phyloP scores from a whole-genome alignment of 2,113 vertebrate genomes.

The Ellobius talpinus region DNA sequence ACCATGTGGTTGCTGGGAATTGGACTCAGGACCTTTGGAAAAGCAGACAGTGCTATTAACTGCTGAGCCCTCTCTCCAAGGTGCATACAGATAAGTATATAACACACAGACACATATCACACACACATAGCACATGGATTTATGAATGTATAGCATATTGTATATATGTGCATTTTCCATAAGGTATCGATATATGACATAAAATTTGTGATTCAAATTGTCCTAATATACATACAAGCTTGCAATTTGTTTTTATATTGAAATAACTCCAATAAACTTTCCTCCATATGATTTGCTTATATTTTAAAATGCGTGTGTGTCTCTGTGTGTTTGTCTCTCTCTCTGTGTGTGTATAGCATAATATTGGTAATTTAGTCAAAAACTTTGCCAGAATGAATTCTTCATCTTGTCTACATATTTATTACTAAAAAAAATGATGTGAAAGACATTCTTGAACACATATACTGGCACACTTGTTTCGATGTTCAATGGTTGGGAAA shows the following conservation, averaged over 20 bases:
- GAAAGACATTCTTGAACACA: neutral
- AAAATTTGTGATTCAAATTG: neutral
- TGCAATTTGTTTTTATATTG: neutral
- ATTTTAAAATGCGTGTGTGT: neutral
- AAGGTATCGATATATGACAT: neutral
- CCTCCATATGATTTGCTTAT: neutral
- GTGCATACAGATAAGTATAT: neutral
- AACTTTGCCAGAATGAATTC: neutral
- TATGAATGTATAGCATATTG: no score
- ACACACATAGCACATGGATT: no score
- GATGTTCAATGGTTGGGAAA: conserved; percentile 19
- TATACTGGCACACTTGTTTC: neutral
- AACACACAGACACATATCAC: no score
- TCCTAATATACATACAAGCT: neutral
- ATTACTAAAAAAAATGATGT: neutral
- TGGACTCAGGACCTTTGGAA: no score
- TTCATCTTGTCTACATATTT: neutral
- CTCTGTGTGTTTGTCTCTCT: neutral
- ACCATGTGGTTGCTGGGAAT: no score
- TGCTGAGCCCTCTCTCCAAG: no score
- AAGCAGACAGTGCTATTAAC: no score
- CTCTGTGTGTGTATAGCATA: neutral
- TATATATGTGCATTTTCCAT: neutral
- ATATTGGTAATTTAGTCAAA: neutral
- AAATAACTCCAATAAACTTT: neutral